These are phyloP conservation scores for Malurus melanocephalus DNA, from an alignment of 2,113 vertebrate species.

Conservation along the genomic window DNA sequence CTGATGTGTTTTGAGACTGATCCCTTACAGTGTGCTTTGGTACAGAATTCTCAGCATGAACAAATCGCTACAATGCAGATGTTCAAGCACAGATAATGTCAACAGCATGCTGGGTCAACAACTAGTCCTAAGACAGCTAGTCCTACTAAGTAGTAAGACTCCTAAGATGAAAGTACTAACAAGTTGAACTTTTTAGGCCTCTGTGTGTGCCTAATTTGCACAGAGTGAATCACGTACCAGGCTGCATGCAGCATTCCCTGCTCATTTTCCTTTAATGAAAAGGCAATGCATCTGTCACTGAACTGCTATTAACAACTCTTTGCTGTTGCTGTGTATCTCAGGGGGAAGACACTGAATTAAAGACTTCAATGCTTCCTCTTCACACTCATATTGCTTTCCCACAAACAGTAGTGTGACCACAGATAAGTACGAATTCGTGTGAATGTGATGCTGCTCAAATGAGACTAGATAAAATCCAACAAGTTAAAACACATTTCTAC, in stretches of 20 bases:
- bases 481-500: not conserved
- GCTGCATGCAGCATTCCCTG: not conserved
- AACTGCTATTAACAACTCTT: not conserved
- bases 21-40: not conserved
- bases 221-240: rapidly evolving
- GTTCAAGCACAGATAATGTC: not conserved
- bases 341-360: not conserved
- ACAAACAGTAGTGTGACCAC: not conserved
- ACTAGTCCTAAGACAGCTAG: not conserved
- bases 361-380: not conserved
- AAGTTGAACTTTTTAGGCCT: not conserved
- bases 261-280: not conserved
- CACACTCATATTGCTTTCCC: rapidly evolving
- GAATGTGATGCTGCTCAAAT: not conserved
- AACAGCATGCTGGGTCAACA: not conserved
- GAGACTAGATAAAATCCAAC: not conserved
- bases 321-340: not conserved
- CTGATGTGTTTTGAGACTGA: not conserved
- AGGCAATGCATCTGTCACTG: not conserved
- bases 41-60: not conserved
- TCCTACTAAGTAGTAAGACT: no score
- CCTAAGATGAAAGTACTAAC: not conserved
- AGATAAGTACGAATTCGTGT: not conserved
- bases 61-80: not conserved
- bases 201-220: not conserved